Evolutionary conservation across 1,140 invertebrate genomes (phyloP).

Genomic region (Belonocnema kinseyi): DNA sequence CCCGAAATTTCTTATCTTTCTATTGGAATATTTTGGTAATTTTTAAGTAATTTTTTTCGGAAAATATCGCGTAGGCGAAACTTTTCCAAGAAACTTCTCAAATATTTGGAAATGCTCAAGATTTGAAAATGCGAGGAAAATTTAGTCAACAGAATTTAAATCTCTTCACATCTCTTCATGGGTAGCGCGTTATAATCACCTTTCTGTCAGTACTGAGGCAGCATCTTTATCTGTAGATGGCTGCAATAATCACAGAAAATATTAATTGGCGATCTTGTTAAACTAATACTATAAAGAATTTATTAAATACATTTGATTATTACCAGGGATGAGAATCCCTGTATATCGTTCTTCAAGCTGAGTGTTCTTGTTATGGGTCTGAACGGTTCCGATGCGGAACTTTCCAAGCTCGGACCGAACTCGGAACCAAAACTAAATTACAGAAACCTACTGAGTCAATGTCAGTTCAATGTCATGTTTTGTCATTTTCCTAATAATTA

Average conservation of each 20-base stretch:
- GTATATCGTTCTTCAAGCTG: too few relatives aligned
- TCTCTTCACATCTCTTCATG: slow-evolving; percentile 16
- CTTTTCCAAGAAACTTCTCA: slow-evolving; percentile 14
- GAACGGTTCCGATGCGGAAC: too few relatives aligned
- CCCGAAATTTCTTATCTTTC: background rate
- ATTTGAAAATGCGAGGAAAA: slow-evolving; percentile 12
- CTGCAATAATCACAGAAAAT: slow-evolving; percentile 60
- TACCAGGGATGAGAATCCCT: too few relatives aligned
- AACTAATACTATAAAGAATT: too few relatives aligned
- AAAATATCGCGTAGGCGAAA: background rate
- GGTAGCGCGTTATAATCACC: slow-evolving; percentile 51
- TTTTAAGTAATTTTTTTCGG: slow-evolving; percentile 7
- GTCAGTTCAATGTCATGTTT: too few relatives aligned
- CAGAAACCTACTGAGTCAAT: too few relatives aligned
- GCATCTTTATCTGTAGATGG: slow-evolving; percentile 73
- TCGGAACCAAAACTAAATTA: too few relatives aligned
- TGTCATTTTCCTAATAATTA: too few relatives aligned
- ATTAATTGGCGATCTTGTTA: slow-evolving; percentile 36
- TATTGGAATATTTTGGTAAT: background rate
- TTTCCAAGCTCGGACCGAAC: too few relatives aligned
- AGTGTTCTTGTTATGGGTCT: too few relatives aligned
- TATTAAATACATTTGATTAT: too few relatives aligned
- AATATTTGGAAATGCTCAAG: slow-evolving; percentile 1
- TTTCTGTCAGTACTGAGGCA: slow-evolving; percentile 59
- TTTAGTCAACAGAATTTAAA: slow-evolving; percentile 7